Conservation (phyloP, 2,888 invertebrate genomes). For the Tipula confusa region DNA sequence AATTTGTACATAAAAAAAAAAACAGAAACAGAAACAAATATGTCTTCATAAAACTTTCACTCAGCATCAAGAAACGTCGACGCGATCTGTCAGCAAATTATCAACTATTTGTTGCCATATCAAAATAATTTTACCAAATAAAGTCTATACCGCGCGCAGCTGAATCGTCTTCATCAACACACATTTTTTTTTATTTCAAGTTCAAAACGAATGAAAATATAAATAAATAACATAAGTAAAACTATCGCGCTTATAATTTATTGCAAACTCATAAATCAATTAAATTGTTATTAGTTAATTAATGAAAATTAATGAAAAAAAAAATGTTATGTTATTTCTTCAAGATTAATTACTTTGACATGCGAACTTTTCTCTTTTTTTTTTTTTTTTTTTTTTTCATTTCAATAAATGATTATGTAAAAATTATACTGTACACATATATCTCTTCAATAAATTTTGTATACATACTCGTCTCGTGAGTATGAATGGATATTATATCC, state of each 20-base stretch:
- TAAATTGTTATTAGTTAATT: constrained; percentile 25
- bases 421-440: not conserved
- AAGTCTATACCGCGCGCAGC: not conserved
- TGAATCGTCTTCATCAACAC: not conserved
- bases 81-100: not conserved
- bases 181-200: not conserved
- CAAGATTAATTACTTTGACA: constrained; percentile 20
- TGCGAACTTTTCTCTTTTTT: not conserved
- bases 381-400: too few species aligned
- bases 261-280: constrained; percentile 25
- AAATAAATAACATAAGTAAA: too few species aligned
- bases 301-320: constrained; percentile 8
- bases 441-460: not conserved
- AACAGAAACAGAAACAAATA: not conserved
- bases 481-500: constrained; percentile 3
- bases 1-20: not conserved
- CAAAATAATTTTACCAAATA: not conserved
- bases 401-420: constrained; percentile 20
- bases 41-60: constrained; percentile 20
- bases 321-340: constrained; percentile 13
- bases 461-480: not conserved
- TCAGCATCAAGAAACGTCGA: not conserved
- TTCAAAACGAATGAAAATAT: not conserved
- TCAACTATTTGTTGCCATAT: not conserved
- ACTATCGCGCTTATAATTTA: not conserved